Base-by-base conservation (phyloP, 2,888 invertebrate genomes). In the Clepsis dumicolana region DNA sequence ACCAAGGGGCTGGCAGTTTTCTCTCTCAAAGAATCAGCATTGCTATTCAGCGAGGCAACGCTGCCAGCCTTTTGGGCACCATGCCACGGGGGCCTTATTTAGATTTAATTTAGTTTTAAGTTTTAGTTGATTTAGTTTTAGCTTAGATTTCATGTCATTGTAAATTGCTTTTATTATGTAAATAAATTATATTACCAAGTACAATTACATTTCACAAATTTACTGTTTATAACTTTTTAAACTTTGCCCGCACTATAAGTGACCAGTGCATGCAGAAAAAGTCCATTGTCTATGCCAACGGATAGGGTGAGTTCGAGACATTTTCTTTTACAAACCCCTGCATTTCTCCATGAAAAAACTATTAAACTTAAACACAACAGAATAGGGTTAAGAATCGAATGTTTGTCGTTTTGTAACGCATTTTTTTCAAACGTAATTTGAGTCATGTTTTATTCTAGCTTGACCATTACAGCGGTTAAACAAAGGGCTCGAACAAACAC, bases 211-310 rank as follows among this genome's bases (percentile, higher is more conserved):
- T n/a, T n/a, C n/a, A n/a, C n/a, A n/a, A n/a, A n/a, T n/a, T n/a
- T n/a, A n/a, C n/a, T n/a, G n/a, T 29, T 29, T 29, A 5, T 5
- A 29, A 29, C 29, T 29, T 56, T 63, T 65, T 48, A 21, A 48
- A 70, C 54, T 53, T 65, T 70, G 70, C 56, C 69, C 72, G 64
- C 62, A 63, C 69, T 69, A 35, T 35, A 41, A 76, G 70, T 72
- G 75, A 75, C 77, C 78, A 78, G 24, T 65, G 53, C 53, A 25
- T 65, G 60, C 38, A 38, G 32, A 53, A 68, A 68, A 61, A 62
- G 16, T 52, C 41, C 41, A 70, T 54, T 61, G 54, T 54, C 44
- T 66, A 66, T 61, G 44, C 60, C 21, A 0, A 12, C n/a, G n/a
- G 8, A 29, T 52, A 16, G 59, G 54, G 50, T 24, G 50, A 8